A percentile compares a stretch with the other conserved stretches of the same genome.
phyloP scores from a whole-genome alignment of 1,140 invertebrate genomes.

The Cryptotermes secundus region DNA sequence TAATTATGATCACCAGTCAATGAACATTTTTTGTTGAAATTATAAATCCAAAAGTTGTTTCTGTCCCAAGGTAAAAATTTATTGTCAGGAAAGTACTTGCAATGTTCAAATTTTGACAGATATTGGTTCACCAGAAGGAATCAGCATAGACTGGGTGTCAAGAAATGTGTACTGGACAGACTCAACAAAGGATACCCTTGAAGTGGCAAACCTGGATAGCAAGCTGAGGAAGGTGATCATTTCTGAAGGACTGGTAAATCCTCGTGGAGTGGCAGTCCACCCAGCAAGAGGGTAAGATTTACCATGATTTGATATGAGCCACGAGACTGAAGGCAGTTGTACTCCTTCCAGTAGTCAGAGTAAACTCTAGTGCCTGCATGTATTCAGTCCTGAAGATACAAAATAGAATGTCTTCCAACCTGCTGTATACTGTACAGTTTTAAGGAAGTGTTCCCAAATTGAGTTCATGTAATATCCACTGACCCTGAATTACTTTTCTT shows the following conservation, averaged over 20 bases:
- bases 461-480: no score
- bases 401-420: no score
- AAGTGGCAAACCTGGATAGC: slow-evolving; percentile 84
- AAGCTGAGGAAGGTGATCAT: slow-evolving; percentile 75
- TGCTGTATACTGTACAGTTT: no score
- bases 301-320: no score
- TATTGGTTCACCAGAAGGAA: slow-evolving; percentile 86
- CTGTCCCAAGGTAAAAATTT: background rate
- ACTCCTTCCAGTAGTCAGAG: no score
- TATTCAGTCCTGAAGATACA: no score
- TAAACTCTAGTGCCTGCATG: no score
- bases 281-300: slow-evolving; percentile 77
- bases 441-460: no score
- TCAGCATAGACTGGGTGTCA: slow-evolving; percentile 89
- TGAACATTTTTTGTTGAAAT: background rate
- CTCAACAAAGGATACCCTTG: slow-evolving; percentile 83
- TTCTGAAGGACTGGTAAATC: slow-evolving; percentile 78
- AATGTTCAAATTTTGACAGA: slow-evolving; percentile 50
- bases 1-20: background rate
- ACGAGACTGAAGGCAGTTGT: no score
- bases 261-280: slow-evolving; percentile 93
- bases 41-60: background rate
- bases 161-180: slow-evolving; percentile 97
- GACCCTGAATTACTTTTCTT: no score
- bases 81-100: background rate